These are phyloP conservation scores for Cancer borealis DNA, from an alignment of 2,888 invertebrate species.

Conservation along the genomic window DNA sequence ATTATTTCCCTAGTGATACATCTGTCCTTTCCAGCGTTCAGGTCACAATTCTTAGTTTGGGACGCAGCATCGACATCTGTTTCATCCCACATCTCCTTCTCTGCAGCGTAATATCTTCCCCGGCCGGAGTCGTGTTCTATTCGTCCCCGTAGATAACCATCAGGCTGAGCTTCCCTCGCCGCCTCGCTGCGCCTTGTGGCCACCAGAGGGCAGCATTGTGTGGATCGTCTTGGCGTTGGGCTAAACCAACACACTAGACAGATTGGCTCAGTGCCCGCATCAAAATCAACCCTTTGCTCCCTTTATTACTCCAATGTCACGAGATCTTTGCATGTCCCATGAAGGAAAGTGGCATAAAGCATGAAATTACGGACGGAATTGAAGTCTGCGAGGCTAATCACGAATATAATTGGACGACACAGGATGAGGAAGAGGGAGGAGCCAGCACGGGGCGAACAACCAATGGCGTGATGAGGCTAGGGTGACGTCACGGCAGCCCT, in stretches of 20 bases:
- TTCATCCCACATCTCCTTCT: not conserved
- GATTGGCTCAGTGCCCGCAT: not conserved
- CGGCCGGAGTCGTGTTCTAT: not conserved
- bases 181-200: not conserved
- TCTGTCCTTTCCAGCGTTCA: not conserved
- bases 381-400: constrained; percentile 29
- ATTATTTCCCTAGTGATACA: not conserved
- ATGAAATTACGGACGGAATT: constrained; percentile 28
- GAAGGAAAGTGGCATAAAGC: not conserved
- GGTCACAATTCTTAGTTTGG: not conserved
- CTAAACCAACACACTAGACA: not conserved
- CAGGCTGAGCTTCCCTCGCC: not conserved
- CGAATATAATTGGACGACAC: constrained; percentile 22
- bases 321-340: constrained; percentile 12
- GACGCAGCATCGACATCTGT: not conserved
- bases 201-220: not conserved
- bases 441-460: not conserved
- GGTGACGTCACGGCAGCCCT: constrained; percentile 3
- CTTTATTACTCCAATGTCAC: constrained; percentile 22
- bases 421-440: constrained; percentile 37
- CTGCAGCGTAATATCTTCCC: not conserved
- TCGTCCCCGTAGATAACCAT: constrained; percentile 24
- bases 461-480: not conserved
- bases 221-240: not conserved
- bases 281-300: not conserved